phyloP scores from a whole-genome alignment of 2,888 invertebrate species.

The Drosophila acutilabella region DNA sequence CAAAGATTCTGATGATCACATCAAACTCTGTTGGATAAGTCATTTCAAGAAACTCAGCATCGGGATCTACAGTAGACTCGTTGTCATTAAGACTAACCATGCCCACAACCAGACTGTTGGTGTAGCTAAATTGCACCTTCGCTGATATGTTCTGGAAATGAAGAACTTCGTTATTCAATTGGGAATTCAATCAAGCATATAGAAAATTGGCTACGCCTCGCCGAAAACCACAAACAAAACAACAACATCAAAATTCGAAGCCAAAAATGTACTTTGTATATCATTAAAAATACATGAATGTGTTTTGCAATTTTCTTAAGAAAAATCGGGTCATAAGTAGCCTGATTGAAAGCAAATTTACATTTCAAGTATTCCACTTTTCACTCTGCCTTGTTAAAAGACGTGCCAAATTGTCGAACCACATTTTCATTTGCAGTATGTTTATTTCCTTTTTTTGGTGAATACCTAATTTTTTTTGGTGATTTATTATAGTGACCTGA shows the following conservation, averaged over 20 bases:
- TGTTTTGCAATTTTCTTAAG: constrained; percentile 27
- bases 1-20: constrained; percentile 77
- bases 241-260: not conserved
- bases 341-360: constrained; percentile 47
- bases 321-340: constrained; percentile 51
- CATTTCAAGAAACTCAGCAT: not conserved
- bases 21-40: constrained; percentile 51
- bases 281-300: constrained; percentile 17
- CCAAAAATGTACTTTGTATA: constrained; percentile 22
- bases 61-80: not conserved
- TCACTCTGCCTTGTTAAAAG: constrained; percentile 17
- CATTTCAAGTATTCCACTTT: constrained; percentile 23
- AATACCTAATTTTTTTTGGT: constrained; percentile 3
- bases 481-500: not conserved
- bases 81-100: constrained; percentile 57
- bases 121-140: constrained; percentile 77
- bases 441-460: not conserved
- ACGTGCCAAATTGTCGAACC: constrained; percentile 46
- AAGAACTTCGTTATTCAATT: constrained; percentile 3
- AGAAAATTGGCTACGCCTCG: constrained; percentile 15
- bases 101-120: constrained; percentile 74
- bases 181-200: constrained; percentile 34
- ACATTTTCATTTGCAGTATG: constrained; percentile 25
- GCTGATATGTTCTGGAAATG: constrained; percentile 76
- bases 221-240: constrained; percentile 14